These are phyloP conservation scores for Tympanuchus pallidicinctus DNA, from an alignment of 2,113 vertebrate genomes.

Conservation along the genomic window DNA sequence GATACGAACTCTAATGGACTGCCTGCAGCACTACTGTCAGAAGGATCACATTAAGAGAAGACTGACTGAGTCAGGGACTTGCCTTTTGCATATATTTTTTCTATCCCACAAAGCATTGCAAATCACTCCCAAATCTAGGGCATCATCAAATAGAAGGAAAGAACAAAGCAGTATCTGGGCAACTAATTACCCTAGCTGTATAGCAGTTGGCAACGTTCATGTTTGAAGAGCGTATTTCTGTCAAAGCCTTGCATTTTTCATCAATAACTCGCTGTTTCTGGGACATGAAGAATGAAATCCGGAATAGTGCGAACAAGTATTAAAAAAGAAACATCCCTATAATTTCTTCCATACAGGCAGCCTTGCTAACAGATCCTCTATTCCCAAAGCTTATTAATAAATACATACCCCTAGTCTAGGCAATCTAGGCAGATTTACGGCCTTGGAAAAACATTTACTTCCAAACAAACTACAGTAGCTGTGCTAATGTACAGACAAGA, in stretches of 20 bases:
- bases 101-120: neutral
- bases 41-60: neutral
- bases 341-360: neutral
- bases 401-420: neutral
- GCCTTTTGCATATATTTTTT: neutral
- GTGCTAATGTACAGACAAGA: neutral
- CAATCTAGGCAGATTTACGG: neutral
- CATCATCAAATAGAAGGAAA: neutral
- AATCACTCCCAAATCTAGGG: neutral
- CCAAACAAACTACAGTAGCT: neutral
- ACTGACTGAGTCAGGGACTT: neutral
- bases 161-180: neutral
- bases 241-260: neutral
- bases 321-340: neutral
- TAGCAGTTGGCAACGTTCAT: neutral
- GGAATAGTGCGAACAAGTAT: neutral
- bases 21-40: neutral
- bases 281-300: neutral
- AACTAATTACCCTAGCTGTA: neutral
- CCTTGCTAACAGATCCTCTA: neutral
- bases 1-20: neutral
- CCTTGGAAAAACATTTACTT: neutral
- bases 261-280: neutral
- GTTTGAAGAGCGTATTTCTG: neutral
- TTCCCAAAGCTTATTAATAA: neutral